Conservation (phyloP, 23 tunicate genomes). For the Ciona savignyi region DNA sequence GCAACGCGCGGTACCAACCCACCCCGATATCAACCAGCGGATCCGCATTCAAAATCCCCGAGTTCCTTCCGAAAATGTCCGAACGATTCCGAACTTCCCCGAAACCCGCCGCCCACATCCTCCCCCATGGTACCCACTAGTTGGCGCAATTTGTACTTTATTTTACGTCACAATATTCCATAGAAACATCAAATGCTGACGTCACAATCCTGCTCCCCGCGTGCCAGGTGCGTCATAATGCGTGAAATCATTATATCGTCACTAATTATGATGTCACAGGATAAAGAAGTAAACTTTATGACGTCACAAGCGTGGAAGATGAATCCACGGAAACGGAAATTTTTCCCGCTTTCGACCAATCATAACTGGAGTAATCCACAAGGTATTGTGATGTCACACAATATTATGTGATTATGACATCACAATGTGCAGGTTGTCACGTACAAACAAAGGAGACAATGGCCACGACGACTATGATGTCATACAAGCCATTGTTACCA, state of each 20-base stretch:
- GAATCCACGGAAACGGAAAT: conserved; percentile 43
- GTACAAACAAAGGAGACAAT: conserved; percentile 11
- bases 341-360: conserved; percentile 29
- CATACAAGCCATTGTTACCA: conserved; percentile 33
- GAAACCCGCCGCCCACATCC: background rate
- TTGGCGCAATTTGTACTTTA: background rate
- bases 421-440: conserved; percentile 12
- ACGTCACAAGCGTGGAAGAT: conserved; percentile 71
- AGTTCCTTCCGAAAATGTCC: background rate
- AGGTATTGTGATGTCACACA: conserved; percentile 9
- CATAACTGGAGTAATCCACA: conserved; percentile 49
- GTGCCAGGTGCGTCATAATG: conserved; percentile 28
- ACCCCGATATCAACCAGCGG: conserved; percentile 36
- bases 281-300: conserved; percentile 25
- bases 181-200: background rate
- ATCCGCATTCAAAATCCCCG: conserved; percentile 18
- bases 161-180: background rate
- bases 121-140: background rate
- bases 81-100: background rate
- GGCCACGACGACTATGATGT: conserved; percentile 21
- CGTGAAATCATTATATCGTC: too few species aligned
- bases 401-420: background rate
- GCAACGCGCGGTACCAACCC: conserved; percentile 9
- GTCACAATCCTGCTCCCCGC: conserved; percentile 30
- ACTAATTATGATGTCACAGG: background rate